Evolutionary conservation across 1,140 invertebrate genomes (phyloP), one percentile per base, ranked within the genome.

Genomic region (Atta texana): DNA sequence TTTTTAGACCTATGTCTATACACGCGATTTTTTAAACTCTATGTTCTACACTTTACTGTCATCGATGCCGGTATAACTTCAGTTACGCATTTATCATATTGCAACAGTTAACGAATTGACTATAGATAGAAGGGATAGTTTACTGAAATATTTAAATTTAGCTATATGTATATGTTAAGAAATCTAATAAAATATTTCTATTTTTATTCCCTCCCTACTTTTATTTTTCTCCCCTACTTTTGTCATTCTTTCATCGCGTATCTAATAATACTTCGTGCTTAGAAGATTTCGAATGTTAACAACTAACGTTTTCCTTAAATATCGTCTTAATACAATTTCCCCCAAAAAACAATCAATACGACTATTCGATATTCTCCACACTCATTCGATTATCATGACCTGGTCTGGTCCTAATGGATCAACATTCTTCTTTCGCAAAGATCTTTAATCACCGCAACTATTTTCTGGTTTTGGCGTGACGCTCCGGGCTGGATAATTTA

Each of bases 371-470:
- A 86, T 69, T 69, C 57, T 49, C 57, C 28, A 57, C 10, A 39
- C 16, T 49, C 24, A 55, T n/a, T 78, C 39, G 39, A 81, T 71
- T 86, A 81, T 44, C 49, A 68, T 57, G 51, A 57, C 51, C 63
- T 75, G 76, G 28, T 8, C 21, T 49, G 90, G 69, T 89, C 90
- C 90, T 91, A 91, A 88, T 85, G 87, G 90, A 74, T 86, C 87
- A 85, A 63, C 90, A 89, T 91, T 91, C 90, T 91, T 91, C 90
- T 91, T 91, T 81, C 90, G 90, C 81, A 86, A 88, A 91, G 90
- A 91, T 88, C 90, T 91, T 91, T 91, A 91, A 91, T 75, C n/a
- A 80, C 71, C 64, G 64, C 51, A 51, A 51, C 81, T 66, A 59
- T 39, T 80, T 87, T 91, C 76, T 90, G 71, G 28, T 82, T 88